A percentile compares a stretch with the other conserved stretches of the same genome.
Conservation (phyloP, 37 sponge, comb jelly and placozoan species). For the Aplysina aerophoba region DNA sequence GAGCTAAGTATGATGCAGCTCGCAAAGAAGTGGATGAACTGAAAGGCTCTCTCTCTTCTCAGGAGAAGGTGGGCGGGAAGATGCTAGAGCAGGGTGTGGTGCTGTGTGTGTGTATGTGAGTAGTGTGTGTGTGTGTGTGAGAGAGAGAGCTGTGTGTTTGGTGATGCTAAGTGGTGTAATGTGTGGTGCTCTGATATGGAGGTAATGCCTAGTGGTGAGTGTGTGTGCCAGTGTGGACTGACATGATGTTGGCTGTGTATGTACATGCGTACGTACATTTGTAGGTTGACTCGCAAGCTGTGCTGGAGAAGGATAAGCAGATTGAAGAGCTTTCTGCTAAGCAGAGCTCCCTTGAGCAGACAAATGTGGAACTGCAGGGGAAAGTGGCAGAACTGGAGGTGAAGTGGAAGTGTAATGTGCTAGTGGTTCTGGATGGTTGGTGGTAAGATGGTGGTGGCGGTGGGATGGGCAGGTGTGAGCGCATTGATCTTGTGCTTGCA, state of each 20-base stretch:
- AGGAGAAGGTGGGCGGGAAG: too few species aligned
- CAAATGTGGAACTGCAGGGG: not conserved
- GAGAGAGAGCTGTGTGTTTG: too few species aligned
- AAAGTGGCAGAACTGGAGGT: not conserved
- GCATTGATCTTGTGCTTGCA: not conserved
- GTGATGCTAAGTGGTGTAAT: too few species aligned
- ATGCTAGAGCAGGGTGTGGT: too few species aligned
- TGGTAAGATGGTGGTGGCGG: too few species aligned
- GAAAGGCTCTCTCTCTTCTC: slow-evolving; percentile 1
- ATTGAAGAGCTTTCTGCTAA: slow-evolving; percentile 2
- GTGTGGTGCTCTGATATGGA: too few species aligned
- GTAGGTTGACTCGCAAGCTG: slow-evolving; percentile 6
- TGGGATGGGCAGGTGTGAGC: not conserved
- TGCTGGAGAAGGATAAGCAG: slow-evolving; percentile 19
- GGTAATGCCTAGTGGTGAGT: too few species aligned
- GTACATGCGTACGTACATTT: not conserved
- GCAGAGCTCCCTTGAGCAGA: not conserved
- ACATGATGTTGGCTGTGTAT: not conserved
- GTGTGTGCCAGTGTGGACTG: too few species aligned
- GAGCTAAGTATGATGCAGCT: slow-evolving; percentile 25
- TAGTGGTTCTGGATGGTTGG: not conserved
- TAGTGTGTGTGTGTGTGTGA: too few species aligned
- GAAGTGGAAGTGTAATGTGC: slow-evolving; percentile 13
- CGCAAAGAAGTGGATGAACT: slow-evolving; percentile 56
- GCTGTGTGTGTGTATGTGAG: too few species aligned